Percentiles rank a stretch among this genome's conserved stretches.
Conservation (phyloP, 2,113 vertebrate genomes). For the Pygoscelis adeliae region DNA sequence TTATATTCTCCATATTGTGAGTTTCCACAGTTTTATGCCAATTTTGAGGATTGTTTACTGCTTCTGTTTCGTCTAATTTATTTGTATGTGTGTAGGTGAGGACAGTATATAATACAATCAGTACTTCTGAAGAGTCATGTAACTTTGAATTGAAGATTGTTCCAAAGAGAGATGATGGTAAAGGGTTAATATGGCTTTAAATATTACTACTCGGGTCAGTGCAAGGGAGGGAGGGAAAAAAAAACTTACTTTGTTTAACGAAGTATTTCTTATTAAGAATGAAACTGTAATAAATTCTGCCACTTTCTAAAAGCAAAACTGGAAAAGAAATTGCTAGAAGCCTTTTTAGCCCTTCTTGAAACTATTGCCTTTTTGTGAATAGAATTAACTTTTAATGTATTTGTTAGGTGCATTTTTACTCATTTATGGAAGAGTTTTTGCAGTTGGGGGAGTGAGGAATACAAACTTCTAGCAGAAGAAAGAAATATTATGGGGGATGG, state of each 20-base stretch:
- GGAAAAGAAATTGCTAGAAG: background rate
- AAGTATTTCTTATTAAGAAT: background rate
- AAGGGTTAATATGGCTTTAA: background rate
- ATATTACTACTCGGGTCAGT: background rate
- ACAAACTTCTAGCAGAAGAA: background rate
- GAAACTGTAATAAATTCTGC: background rate
- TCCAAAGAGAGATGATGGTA: constrained; percentile 67
- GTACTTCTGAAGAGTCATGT: constrained; percentile 75
- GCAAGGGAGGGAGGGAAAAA: background rate
- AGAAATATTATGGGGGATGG: background rate
- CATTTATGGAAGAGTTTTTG: background rate
- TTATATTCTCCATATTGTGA: background rate
- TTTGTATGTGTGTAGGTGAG: constrained; percentile 75
- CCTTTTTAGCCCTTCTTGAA: background rate
- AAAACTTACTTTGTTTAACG: background rate
- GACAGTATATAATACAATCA: constrained; percentile 83
- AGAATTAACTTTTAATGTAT: background rate
- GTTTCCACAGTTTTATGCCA: background rate
- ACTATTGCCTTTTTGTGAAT: background rate
- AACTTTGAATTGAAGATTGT: constrained; percentile 82
- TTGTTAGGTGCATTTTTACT: background rate
- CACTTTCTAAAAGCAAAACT: background rate
- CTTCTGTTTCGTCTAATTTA: constrained; percentile 3
- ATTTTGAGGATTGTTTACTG: background rate
- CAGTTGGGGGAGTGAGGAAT: background rate